These are phyloP conservation scores for Catharus ustulatus DNA, from an alignment of 2,797 vertebrate genomes.

Conservation along the genomic window DNA sequence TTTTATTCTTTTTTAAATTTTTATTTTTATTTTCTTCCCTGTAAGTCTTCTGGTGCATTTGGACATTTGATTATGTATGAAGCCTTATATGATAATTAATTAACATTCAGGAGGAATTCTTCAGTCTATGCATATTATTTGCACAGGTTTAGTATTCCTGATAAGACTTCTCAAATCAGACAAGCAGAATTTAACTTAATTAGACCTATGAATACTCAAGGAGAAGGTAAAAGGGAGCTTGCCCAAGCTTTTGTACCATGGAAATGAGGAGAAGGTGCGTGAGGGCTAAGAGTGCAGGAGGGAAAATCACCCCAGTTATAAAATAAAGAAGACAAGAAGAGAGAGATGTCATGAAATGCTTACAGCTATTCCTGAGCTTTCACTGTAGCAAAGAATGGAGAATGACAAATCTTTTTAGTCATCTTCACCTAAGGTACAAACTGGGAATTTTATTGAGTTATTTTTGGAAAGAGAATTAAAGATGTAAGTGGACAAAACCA, in stretches of 20 bases:
- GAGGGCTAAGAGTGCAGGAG: neutral
- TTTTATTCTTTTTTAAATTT: neutral
- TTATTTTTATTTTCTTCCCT: neutral
- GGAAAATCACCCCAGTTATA: neutral
- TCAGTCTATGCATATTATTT: constrained; percentile 68
- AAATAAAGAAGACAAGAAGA: constrained; percentile 21
- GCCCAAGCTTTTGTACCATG: constrained; percentile 29
- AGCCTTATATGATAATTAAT: constrained; percentile 30
- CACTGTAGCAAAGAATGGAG: neutral
- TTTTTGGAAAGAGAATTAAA: constrained; percentile 4
- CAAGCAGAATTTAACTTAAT: constrained; percentile 73
- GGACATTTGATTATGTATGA: constrained; percentile 18
- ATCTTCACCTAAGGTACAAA: neutral
- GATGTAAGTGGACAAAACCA: neutral
- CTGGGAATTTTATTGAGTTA: neutral
- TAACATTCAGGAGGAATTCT: constrained; percentile 57
- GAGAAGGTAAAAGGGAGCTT: constrained; percentile 52
- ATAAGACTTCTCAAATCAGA: constrained; percentile 74
- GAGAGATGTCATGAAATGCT: constrained; percentile 14
- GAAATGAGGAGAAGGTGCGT: neutral
- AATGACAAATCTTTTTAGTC: constrained; percentile 12
- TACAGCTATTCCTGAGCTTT: neutral
- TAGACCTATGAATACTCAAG: constrained; percentile 66
- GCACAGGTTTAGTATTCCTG: constrained; percentile 73
- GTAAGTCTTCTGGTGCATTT: neutral